Conservation (phyloP, 2,888 invertebrate species). For the Nasonovia ribisnigri region DNA sequence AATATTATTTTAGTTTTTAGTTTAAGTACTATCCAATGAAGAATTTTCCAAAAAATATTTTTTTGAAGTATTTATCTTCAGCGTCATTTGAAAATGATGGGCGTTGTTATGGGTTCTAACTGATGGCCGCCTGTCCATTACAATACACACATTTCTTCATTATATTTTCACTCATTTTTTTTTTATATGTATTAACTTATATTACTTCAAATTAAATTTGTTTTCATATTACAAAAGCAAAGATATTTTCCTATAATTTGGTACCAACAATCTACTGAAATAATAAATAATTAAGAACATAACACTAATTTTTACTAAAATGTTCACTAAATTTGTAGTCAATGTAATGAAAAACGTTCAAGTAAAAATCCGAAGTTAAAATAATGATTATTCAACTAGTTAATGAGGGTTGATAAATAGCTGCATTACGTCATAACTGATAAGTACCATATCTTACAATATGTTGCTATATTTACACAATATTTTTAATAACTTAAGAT, state of each 20-base stretch:
- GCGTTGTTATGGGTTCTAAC: background rate
- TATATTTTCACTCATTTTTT: fast-evolving
- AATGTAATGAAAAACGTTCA: too few relatives aligned
- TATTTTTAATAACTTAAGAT: too few relatives aligned
- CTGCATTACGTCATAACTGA: too few relatives aligned
- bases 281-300: too few relatives aligned
- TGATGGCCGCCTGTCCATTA: background rate
- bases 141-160: background rate
- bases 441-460: too few relatives aligned
- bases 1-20: background rate
- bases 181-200: background rate
- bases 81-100: background rate
- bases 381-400: too few relatives aligned
- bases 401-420: too few relatives aligned
- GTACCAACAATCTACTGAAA: background rate
- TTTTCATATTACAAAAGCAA: background rate
- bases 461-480: too few relatives aligned
- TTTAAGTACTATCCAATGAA: background rate
- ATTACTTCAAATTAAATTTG: background rate
- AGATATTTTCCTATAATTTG: background rate
- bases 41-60: background rate
- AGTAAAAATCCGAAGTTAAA: too few relatives aligned
- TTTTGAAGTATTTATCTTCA: background rate
- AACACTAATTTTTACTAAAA: too few relatives aligned
- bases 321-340: too few relatives aligned